A percentile compares a stretch with the other conserved stretches of the same genome.
These are phyloP conservation scores for Caenorhabditis sinica DNA, from an alignment of 2,888 invertebrate species.

Conservation along the genomic window DNA sequence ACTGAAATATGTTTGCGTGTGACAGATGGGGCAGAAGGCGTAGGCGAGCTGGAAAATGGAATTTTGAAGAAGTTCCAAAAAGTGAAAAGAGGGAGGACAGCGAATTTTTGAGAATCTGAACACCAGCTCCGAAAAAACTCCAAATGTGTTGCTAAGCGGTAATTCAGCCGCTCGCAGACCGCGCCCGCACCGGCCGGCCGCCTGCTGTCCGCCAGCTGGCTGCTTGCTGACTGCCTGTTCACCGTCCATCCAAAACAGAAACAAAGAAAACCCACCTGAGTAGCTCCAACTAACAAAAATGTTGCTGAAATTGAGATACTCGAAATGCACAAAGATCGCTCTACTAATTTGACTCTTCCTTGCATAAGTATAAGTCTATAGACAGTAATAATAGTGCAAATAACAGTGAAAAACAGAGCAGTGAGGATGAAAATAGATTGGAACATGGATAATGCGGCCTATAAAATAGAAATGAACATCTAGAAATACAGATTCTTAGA, in stretches of 20 bases:
- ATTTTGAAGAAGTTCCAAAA: no score
- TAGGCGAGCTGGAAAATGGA: slow-evolving; percentile 10
- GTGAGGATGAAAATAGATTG: slow-evolving; percentile 34
- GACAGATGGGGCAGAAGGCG: slow-evolving; percentile 22
- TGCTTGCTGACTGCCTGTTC: no score
- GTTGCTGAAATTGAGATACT: slow-evolving; percentile 19
- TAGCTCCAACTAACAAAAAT: slow-evolving; percentile 20
- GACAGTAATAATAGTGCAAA: slow-evolving; percentile 26
- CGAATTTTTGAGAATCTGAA: not conserved
- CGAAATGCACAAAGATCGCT: slow-evolving; percentile 31
- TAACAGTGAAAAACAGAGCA: slow-evolving; percentile 16
- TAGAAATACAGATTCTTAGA: not conserved
- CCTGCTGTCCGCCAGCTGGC: no score
- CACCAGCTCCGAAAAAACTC: no score
- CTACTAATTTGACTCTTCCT: slow-evolving; percentile 25
- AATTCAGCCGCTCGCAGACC: no score
- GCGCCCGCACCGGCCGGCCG: no score
- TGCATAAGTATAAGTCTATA: slow-evolving; percentile 12
- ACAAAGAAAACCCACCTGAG: slow-evolving; percentile 1
- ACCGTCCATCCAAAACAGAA: no score
- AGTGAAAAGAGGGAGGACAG: no score
- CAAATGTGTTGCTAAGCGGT: no score
- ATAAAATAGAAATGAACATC: slow-evolving; percentile 6
- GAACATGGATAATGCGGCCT: slow-evolving; percentile 40
- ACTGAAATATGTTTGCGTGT: not conserved